A percentile compares a stretch with the other conserved stretches of the same genome.
These are phyloP conservation scores for Sciurus carolinensis DNA, from an alignment of 2,797 vertebrate genomes.

Conservation along the genomic window DNA sequence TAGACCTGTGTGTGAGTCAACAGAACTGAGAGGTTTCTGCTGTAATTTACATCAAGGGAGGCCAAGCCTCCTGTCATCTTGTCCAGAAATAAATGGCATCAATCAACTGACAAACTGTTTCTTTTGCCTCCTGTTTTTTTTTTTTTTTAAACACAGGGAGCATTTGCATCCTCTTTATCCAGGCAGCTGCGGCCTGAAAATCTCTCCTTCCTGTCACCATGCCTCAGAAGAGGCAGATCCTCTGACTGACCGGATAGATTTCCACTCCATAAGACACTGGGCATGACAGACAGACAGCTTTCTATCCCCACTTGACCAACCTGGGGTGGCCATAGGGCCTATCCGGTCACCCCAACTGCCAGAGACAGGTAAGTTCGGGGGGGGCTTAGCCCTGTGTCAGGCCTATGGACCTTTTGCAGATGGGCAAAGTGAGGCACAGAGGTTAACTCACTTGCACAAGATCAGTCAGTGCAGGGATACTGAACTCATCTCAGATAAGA, in stretches of 20 bases:
- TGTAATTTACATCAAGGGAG: slow-evolving; percentile 61
- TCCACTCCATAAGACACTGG: rapidly evolving
- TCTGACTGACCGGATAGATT: not conserved
- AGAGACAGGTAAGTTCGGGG: not conserved
- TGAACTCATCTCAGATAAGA: not conserved
- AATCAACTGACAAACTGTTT: slow-evolving; percentile 56
- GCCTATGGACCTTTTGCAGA: not conserved
- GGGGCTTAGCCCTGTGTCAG: not conserved
- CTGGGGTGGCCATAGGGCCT: not conserved
- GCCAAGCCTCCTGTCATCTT: slow-evolving; percentile 50
- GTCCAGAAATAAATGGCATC: slow-evolving; percentile 75
- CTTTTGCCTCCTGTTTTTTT: slow-evolving; percentile 27
- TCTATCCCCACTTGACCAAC: not conserved
- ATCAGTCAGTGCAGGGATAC: not conserved
- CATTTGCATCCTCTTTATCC: not conserved
- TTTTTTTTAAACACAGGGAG: not conserved
- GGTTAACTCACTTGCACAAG: not conserved
- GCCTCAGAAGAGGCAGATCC: not conserved
- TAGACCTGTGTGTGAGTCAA: not conserved
- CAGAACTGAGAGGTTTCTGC: not conserved
- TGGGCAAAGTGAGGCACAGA: slow-evolving; percentile 17
- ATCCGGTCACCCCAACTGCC: not conserved
- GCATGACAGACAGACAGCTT: not conserved
- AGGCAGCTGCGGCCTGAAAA: not conserved
- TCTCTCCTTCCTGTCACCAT: not conserved